Conservation (phyloP, 2,888 invertebrate genomes). For the Ganaspis brasiliensis region DNA sequence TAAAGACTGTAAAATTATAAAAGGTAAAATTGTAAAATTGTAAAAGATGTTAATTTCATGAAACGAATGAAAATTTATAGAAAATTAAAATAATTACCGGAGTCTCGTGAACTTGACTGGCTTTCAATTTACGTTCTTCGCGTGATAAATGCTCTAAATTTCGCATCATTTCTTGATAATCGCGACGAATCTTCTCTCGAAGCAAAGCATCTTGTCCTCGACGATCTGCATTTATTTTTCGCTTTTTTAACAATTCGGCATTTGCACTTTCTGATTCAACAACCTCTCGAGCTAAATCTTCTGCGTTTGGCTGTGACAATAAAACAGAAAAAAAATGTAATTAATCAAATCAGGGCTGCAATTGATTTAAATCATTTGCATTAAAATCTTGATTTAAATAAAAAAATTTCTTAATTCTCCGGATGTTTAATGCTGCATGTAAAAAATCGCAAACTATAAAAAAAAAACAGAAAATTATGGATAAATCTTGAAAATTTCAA, state of each 20-base stretch:
- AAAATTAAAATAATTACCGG: constrained; percentile 64
- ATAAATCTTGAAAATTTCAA: no score
- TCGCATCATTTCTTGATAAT: constrained; percentile 73
- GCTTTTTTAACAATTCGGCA: constrained; percentile 60
- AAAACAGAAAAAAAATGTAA: constrained; percentile 31
- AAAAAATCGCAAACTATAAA: no score
- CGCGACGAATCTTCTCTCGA: constrained; percentile 73
- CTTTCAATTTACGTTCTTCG: constrained; percentile 73
- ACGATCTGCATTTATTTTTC: constrained; percentile 66
- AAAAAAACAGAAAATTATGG: no score
- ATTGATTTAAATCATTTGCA: no score
- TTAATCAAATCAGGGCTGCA: no score
- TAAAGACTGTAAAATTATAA: neutral
- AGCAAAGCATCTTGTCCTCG: constrained; percentile 74
- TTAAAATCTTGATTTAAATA: neutral
- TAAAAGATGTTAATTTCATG: no score
- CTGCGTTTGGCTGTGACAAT: constrained; percentile 73
- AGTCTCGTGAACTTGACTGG: constrained; percentile 64
- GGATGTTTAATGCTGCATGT: no score
- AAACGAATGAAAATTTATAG: no score
- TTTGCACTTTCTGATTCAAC: constrained; percentile 61
- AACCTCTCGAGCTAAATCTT: constrained; percentile 70
- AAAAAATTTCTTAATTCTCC: no score
- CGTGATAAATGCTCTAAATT: constrained; percentile 70
- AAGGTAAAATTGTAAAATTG: no score